Evolutionary conservation across 2,888 invertebrate genomes (phyloP), one percentile per base, ranked within the genome.

Genomic region (Cantharis nigra): DNA sequence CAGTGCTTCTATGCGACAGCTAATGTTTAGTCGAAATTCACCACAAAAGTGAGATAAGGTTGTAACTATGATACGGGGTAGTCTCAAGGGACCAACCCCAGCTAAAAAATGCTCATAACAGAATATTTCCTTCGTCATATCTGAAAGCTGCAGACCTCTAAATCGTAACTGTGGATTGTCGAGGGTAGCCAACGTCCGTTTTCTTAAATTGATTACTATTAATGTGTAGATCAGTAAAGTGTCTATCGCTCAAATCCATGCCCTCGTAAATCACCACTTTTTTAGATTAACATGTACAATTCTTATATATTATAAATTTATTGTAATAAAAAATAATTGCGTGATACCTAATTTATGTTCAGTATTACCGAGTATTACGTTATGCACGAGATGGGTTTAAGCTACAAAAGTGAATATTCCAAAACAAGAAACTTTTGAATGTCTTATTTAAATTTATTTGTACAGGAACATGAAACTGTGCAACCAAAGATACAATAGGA

Each of bases 101-200:
- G 71, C 76, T 84, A 83, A 84, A 84, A 86, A 85, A 83, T 85
- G 81, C 83, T 85, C 84, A 85, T 86, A 86, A 86, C 85, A 84
- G 83, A 84, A 84, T 86, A 86, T 86, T 87, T 85, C 85, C 85
- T 84, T 83, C 82, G 83, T 83, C 83, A 84, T 87, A 87, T 87
- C 87, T 83, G 83, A 82, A 83, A 84, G 84, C 84, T 84, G 85
- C 87, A 87, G 86, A 83, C 84, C 82, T 83, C 82, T 80, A 79
- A 81, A 81, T 82, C 79, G 82, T 82, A 80, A 80, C 81, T 81
- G 81, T 84, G 83, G 82, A 87, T 80, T 80, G 77, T 72, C 74
- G 74, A 78, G 74, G 79, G 77, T 78, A 81, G 76, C 81, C 82
- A 79, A 80, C 79, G 83, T 82, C 82, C 81, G 78, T 80, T 78